Evolutionary conservation across 2,113 vertebrate species (phyloP), one percentile per base, ranked within the genome.

Genomic region (Spilogale gracilis): DNA sequence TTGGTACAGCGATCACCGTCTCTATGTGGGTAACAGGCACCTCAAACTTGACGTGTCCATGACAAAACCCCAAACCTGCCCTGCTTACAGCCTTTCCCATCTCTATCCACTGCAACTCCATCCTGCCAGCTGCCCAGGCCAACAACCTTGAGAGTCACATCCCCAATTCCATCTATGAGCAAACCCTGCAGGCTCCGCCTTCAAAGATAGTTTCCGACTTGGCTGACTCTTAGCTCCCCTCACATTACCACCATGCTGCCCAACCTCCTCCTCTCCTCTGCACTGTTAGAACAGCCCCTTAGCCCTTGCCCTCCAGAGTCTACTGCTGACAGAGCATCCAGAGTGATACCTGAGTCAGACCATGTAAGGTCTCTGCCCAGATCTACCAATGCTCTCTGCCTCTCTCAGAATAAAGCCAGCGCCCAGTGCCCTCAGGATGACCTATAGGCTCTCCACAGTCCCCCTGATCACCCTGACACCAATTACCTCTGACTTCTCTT

Each of bases 1-100:
- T 13, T 2, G 9, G 7, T 13, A 67, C 30, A 67, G 1, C 1
- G 6, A 38, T 11, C 5, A 3, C 32, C 27, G 27, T 61, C 11
- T 48, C 88, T 50, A 56, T 0, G 2, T 23, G 32, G 86, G 5
- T 23, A 43, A 23, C 30, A n/a, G 4, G 14, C 69, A 52, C 32
- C 82, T 86, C 65, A 20, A n/a, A 56, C 11, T 8, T 3, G 48
- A 6, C 0, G 2, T 1, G 27, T 12, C 78, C 4, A 20, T 25
- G 13, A 17, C 20, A 50, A 45, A 50, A 30, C 38, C 48, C 32
- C 18, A 65, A 45, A 25, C 82, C 76, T 30, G 60, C 17, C 60
- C 73, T 67, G 61, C 27, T n/a, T 25, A 4, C 9, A 30, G 38
- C 12, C 48, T 9, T n/a, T n/a, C 18, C 82, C 48, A 54, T 13